phyloP scores from a whole-genome alignment of 2,113 vertebrate genomes.

The Mormoops blainvillei region DNA sequence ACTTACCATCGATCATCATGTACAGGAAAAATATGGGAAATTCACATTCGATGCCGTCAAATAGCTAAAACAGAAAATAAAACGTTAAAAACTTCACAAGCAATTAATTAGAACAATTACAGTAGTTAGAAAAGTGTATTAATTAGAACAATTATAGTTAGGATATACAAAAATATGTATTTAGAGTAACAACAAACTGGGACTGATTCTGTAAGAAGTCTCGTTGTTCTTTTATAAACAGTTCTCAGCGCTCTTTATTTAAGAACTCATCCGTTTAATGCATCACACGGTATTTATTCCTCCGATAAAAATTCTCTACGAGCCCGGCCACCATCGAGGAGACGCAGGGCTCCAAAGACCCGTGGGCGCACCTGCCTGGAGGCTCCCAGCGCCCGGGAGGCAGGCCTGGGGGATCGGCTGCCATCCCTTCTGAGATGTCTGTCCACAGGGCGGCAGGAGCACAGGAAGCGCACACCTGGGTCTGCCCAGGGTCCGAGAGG shows the following conservation, averaged over 20 bases:
- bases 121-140: not conserved
- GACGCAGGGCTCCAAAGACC: no score
- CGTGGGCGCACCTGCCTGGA: not conserved
- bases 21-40: slow-evolving; percentile 98
- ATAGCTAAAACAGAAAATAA: slow-evolving; percentile 87
- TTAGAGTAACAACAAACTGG: not conserved
- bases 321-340: no score
- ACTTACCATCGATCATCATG: slow-evolving; percentile 99
- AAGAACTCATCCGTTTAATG: not conserved
- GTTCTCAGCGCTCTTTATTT: not conserved
- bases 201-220: not conserved
- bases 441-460: not conserved
- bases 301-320: not conserved
- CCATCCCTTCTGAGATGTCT: not conserved
- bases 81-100: not conserved
- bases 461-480: not conserved
- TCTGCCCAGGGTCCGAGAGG: not conserved
- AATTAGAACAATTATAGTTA: not conserved
- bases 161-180: not conserved
- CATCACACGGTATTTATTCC: not conserved
- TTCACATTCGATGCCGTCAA: slow-evolving; percentile 99
- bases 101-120: not conserved
- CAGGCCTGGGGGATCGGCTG: not conserved
- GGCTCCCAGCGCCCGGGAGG: not conserved
- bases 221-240: not conserved